phyloP scores from a whole-genome alignment of 2,113 vertebrate genomes.

The Picathartes gymnocephalus region DNA sequence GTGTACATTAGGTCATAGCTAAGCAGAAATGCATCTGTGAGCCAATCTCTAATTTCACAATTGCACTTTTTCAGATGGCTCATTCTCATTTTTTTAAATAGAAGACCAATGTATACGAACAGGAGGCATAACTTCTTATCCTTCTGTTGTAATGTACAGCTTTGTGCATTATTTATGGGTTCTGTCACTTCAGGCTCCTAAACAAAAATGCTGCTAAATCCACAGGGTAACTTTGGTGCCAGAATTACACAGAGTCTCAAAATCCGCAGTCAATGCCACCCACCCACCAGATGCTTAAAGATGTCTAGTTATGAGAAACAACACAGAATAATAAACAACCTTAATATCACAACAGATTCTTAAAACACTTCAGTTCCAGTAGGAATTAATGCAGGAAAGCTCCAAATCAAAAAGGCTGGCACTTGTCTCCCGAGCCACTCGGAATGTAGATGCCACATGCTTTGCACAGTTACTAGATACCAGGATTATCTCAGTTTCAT shows the following conservation, averaged over 20 bases:
- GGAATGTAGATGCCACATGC: neutral
- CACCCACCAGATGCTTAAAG: conserved; percentile 3
- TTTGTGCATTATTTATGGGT: neutral
- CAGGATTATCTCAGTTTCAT: neutral
- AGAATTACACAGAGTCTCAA: neutral
- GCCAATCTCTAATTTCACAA: neutral
- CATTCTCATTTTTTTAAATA: neutral
- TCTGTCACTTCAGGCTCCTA: neutral
- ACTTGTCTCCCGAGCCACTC: neutral
- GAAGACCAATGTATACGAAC: neutral
- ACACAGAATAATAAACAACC: neutral
- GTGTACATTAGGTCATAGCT: neutral
- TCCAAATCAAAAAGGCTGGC: neutral
- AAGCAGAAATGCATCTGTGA: neutral
- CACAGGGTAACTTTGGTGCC: neutral
- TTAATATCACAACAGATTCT: neutral
- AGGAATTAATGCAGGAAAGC: neutral
- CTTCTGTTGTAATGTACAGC: neutral
- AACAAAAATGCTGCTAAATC: neutral
- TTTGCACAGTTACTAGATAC: neutral
- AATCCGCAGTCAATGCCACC: neutral
- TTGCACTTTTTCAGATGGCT: neutral
- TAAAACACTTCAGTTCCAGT: neutral
- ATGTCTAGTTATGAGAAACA: neutral
- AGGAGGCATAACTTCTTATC: neutral